These are phyloP conservation scores for Cyanistes caeruleus DNA, from an alignment of 2,113 vertebrate genomes.

Conservation along the genomic window DNA sequence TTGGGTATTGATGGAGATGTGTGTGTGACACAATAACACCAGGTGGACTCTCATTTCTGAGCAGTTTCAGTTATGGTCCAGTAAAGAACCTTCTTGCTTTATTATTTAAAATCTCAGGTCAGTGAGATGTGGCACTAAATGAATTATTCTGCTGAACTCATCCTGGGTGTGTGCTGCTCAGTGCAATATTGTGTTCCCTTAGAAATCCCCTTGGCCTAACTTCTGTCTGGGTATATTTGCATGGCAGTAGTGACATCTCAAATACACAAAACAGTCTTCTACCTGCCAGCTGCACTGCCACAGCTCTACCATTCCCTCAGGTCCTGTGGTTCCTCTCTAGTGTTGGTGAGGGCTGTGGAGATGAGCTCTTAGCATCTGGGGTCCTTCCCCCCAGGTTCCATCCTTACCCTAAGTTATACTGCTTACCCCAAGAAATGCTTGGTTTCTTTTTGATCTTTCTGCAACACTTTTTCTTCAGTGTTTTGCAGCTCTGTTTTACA, in stretches of 20 bases:
- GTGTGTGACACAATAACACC: not conserved
- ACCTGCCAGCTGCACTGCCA: not conserved
- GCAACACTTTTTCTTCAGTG: not conserved
- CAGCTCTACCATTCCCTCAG: not conserved
- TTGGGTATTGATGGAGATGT: not conserved
- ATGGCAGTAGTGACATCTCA: not conserved
- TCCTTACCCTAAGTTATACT: not conserved
- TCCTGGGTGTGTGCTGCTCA: not conserved
- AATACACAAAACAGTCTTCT: not conserved
- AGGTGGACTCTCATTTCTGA: not conserved
- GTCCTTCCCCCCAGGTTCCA: not conserved
- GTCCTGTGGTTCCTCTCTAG: not conserved
- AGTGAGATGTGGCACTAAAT: fast-evolving
- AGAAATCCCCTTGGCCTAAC: not conserved
- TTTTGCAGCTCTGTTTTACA: not conserved
- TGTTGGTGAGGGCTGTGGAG: not conserved
- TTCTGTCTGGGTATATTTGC: not conserved
- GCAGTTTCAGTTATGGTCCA: not conserved
- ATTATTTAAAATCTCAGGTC: not conserved
- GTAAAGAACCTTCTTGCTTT: not conserved
- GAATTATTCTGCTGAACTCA: not conserved
- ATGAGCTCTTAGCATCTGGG: not conserved
- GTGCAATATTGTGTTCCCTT: not conserved
- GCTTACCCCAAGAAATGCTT: not conserved
- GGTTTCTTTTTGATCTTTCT: not conserved